Percentiles rank a stretch among this genome's conserved stretches.
These are phyloP conservation scores for Enteromius afrohamiltoni DNA, from an alignment of 2,797 vertebrate genomes.

Conservation along the genomic window DNA sequence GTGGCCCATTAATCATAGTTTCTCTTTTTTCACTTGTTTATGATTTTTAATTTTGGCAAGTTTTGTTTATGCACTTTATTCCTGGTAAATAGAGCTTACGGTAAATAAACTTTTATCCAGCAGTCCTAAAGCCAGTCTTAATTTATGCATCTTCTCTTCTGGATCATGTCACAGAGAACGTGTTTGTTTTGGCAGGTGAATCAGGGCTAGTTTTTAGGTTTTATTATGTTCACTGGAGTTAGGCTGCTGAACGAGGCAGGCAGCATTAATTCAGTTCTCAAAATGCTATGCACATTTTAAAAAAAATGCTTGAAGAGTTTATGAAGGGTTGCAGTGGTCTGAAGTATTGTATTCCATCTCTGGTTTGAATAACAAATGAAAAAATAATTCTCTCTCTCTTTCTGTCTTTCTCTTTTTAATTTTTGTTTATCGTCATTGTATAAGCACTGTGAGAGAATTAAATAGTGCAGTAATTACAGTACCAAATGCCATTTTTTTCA, in stretches of 20 bases:
- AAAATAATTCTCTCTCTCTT: not conserved
- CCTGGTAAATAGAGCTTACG: not conserved
- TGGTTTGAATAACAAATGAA: constrained; percentile 25
- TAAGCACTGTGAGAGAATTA: not conserved
- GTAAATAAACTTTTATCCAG: constrained; percentile 6
- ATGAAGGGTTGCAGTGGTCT: constrained; percentile 5
- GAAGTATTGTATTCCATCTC: constrained; percentile 16
- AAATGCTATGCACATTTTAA: not conserved
- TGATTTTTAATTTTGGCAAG: not conserved
- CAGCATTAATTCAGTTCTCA: constrained; percentile 15
- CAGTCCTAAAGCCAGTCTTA: not conserved
- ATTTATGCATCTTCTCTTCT: constrained; percentile 2
- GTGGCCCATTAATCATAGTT: not conserved
- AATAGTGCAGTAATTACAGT: constrained; percentile 17
- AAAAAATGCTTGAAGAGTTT: not conserved
- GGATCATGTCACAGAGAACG: not conserved
- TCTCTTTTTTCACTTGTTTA: not conserved
- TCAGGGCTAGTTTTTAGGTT: constrained; percentile 13
- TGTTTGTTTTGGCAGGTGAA: constrained; percentile 37
- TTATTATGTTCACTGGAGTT: constrained; percentile 20
- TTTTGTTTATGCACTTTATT: not conserved
- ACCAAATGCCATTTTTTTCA: not conserved
- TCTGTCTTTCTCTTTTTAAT: not conserved
- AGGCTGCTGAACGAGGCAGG: not conserved
- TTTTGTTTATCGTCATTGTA: not conserved